Base-by-base conservation (phyloP, 2,888 invertebrate genomes). In the Mesopsocus fuscifrons region DNA sequence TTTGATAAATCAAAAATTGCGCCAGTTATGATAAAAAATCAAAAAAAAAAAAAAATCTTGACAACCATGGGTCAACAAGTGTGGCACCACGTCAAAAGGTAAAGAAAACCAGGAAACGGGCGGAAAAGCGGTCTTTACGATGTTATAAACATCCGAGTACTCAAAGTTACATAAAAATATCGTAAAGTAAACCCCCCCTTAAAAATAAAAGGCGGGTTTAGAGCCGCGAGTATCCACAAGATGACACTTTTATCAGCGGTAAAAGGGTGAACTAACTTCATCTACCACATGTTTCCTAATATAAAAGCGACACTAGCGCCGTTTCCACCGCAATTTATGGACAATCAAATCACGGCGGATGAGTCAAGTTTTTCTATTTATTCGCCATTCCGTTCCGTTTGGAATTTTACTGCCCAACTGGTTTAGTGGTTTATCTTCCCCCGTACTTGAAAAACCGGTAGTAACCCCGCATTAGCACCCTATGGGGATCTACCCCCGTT, bases 201-300 rank as follows among this genome's bases (percentile, higher is more conserved):
- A n/a, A 38, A 38, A 38, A 38, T 38, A 38, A 38, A 38, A 38
- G 20, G 18, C 17, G 38, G 21, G 38, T 38, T 38, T 38, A 38
- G 38, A 38, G 21, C 38, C 38, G 18, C 16, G 20, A 38, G 38
- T 38, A 38, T 38, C 38, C 20, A 38, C 17, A 38, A 38, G 38
- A 38, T 38, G 38, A 38, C 38, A 38, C 38, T 38, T 38, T 38
- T 38, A 38, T 38, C 38, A 38, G 38, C 38, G 38, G 38, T 38
- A 38, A 38, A 38, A 38, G 38, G 38, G 38, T 38, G 38, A 38
- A 38, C 38, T 38, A 38, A 38, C 38, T 38, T 38, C 38, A 38
- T 38, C 20, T 38, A 18, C 38, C 38, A 38, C 38, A 38, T 38
- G 38, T 20, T 38, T 38, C 21, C 38, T 38, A 38, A 38, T 38